These are phyloP conservation scores for Drosophila yooni DNA, from an alignment of 2,888 invertebrate species.

Conservation along the genomic window DNA sequence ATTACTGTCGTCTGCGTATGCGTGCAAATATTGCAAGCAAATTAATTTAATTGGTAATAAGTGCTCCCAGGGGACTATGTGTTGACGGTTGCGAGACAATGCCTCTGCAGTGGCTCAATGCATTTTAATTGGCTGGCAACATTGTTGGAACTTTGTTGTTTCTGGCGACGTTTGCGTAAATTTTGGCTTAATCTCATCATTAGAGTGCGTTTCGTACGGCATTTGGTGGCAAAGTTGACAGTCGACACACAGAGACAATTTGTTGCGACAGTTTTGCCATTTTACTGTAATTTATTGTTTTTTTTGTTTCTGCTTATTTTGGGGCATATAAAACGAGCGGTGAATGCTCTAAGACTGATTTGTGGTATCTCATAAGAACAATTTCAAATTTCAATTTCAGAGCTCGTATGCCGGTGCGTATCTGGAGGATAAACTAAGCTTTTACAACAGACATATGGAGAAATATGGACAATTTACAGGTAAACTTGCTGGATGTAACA, in stretches of 20 bases:
- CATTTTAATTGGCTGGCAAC: conserved; percentile 83
- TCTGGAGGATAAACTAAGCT: conserved; percentile 84
- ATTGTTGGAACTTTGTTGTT: conserved; percentile 27
- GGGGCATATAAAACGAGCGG: conserved; percentile 9
- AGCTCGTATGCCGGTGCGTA: conserved; percentile 84
- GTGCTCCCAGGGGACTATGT: conserved; percentile 40
- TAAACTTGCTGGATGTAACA: conserved; percentile 30
- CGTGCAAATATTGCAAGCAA: conserved; percentile 74
- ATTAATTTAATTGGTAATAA: conserved; percentile 84
- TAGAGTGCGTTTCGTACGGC: conserved; percentile 69
- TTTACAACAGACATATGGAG: conserved; percentile 82
- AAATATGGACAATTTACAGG: conserved; percentile 84
- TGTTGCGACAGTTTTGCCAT: conserved; percentile 30
- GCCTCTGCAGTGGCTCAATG: conserved; percentile 77
- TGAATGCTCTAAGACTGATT: not conserved
- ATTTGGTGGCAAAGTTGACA: conserved; percentile 62
- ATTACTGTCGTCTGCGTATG: conserved; percentile 83
- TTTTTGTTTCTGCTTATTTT: conserved; percentile 27
- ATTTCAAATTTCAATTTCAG: conserved; percentile 59
- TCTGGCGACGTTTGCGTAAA: conserved; percentile 49
- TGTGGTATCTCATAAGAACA: conserved; percentile 10
- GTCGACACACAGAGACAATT: conserved; percentile 58
- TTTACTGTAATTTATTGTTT: conserved; percentile 47
- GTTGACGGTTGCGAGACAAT: conserved; percentile 44
- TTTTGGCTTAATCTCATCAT: conserved; percentile 81